Percentiles rank a stretch among this genome's conserved stretches.
Evolutionary conservation across 2,797 vertebrate genomes (phyloP).

Genomic region (Eulemur albifrons): DNA sequence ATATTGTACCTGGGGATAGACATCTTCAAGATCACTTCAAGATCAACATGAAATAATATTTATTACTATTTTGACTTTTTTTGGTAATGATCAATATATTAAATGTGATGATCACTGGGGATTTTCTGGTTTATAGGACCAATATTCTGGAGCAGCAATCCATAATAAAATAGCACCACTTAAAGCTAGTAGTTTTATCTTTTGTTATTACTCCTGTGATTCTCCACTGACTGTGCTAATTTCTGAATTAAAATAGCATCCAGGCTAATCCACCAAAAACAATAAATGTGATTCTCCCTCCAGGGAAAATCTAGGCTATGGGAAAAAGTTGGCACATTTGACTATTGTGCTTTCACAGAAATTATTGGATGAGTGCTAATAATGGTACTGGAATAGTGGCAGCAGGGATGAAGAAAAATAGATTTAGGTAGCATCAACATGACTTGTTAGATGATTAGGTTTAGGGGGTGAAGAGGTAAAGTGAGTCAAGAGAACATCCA

Average conservation of each 20-base stretch:
- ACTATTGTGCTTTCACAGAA: neutral
- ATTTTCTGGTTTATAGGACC: slow-evolving; percentile 18
- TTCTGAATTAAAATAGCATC: neutral
- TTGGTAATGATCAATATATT: neutral
- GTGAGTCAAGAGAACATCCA: neutral
- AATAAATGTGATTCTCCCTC: neutral
- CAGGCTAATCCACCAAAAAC: neutral
- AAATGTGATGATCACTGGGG: neutral
- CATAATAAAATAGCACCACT: slow-evolving; percentile 40
- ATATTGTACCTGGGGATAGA: neutral
- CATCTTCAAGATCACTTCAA: slow-evolving; percentile 10
- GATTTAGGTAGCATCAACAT: neutral
- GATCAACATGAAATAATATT: slow-evolving; percentile 20
- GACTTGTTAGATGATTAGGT: neutral
- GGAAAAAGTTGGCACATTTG: neutral
- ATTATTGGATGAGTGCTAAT: neutral
- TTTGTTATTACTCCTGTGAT: neutral
- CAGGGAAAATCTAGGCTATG: neutral
- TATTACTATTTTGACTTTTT: neutral
- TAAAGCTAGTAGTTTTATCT: neutral
- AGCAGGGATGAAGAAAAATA: neutral
- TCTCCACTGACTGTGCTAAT: neutral
- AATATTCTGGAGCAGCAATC: slow-evolving; percentile 27
- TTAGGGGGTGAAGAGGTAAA: neutral
- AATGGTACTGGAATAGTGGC: neutral